Percentiles rank a stretch among this genome's conserved stretches.
phyloP scores from a whole-genome alignment of 2,888 invertebrate species.

The Pachliopta kotzebuea region DNA sequence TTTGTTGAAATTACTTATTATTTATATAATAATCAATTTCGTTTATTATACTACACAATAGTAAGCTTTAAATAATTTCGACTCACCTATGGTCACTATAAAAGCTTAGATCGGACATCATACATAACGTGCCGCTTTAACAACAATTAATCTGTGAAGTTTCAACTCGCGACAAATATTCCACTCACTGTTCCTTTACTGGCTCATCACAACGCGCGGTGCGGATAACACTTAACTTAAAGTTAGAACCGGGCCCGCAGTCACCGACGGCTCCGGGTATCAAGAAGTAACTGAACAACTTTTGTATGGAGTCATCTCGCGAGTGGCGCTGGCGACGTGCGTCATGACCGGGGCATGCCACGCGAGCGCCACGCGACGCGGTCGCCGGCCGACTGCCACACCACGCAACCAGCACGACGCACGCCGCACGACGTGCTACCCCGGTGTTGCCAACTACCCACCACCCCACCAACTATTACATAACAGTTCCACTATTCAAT shows the following conservation, averaged over 20 bases:
- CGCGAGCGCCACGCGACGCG: conserved; percentile 54
- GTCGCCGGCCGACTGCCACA: conserved; percentile 60
- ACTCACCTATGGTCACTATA: conserved; percentile 78
- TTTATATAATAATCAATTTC: no score
- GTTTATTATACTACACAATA: no score
- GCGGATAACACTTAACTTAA: no score
- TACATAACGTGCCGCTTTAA: conserved; percentile 46
- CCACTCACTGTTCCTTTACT: conserved; percentile 60
- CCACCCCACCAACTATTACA: conserved; percentile 40
- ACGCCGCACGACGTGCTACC: conserved; percentile 41
- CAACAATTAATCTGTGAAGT: conserved; percentile 27
- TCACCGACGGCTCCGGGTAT: conserved; percentile 30
- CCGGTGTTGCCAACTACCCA: conserved; percentile 44
- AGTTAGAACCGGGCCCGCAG: background rate
- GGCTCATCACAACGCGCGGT: conserved; percentile 46
- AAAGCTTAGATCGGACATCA: conserved; percentile 67
- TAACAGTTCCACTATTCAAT: conserved; percentile 35
- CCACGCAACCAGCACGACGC: conserved; percentile 37
- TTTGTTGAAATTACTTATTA: no score
- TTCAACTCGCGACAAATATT: conserved; percentile 33
- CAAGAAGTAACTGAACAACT: conserved; percentile 33
- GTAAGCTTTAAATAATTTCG: conserved; percentile 2
- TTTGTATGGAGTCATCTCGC: conserved; percentile 55
- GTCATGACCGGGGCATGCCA: conserved; percentile 53
- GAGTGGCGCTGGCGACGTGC: conserved; percentile 37